Conservation (phyloP, 2,797 vertebrate genomes). For the Molossus alvarezi region DNA sequence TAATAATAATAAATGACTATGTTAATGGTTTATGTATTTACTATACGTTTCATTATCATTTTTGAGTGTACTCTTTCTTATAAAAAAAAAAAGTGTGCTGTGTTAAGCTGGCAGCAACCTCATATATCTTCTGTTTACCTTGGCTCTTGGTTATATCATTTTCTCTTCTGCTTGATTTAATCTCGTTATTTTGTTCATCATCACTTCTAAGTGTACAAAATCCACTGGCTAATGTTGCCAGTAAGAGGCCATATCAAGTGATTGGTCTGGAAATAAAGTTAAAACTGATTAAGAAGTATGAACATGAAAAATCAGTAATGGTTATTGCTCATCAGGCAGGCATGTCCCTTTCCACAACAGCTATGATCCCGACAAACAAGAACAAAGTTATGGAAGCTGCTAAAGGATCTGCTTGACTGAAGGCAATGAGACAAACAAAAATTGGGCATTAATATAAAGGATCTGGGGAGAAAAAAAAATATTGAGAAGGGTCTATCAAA, state of each 20-base stretch:
- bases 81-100: not conserved
- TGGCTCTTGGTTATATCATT: not conserved
- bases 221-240: not conserved
- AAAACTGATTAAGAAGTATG: not conserved
- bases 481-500: not conserved
- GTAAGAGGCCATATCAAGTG: not conserved
- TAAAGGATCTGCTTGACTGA: not conserved
- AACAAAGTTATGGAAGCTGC: not conserved
- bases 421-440: not conserved
- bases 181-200: not conserved
- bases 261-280: not conserved
- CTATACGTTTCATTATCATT: not conserved
- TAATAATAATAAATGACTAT: not conserved
- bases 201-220: not conserved
- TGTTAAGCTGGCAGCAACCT: not conserved
- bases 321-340: not conserved
- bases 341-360: not conserved
- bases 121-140: not conserved
- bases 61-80: not conserved
- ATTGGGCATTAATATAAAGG: too few species aligned
- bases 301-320: not conserved
- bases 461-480: too few species aligned
- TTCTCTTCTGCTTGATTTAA: not conserved
- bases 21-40: not conserved
- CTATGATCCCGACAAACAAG: not conserved